Conservation (phyloP, 1,140 invertebrate genomes). For the Periplaneta americana region DNA sequence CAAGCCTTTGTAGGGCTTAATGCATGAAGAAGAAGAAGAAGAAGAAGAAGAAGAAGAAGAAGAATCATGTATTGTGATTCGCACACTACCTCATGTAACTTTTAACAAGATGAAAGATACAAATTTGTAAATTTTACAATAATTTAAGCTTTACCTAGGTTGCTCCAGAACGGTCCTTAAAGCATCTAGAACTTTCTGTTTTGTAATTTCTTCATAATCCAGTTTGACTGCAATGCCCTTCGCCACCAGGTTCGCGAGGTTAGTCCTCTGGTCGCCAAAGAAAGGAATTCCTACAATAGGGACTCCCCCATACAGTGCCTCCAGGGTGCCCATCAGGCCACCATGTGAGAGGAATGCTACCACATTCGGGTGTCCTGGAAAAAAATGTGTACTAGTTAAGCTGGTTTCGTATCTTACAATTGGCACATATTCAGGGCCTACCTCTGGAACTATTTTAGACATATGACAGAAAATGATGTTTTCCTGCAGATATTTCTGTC, state of each 20-base stretch:
- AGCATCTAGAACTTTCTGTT: constrained; percentile 19
- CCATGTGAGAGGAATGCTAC: constrained; percentile 40
- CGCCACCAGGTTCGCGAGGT: neutral
- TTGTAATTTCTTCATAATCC: constrained; percentile 20
- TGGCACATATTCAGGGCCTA: too few species aligned
- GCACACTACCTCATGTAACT: too few species aligned
- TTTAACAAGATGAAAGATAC: too few species aligned
- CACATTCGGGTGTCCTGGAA: neutral
- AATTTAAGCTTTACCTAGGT: constrained; percentile 20
- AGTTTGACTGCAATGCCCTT: constrained; percentile 20
- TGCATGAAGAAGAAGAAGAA: too few species aligned
- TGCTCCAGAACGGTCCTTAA: constrained; percentile 22
- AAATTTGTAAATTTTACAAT: too few species aligned
- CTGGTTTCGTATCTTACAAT: too few species aligned
- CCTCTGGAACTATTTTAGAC: too few species aligned
- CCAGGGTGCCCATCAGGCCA: constrained; percentile 37
- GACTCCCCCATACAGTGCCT: constrained; percentile 36
- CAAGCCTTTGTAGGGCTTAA: too few species aligned
- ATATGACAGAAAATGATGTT: too few species aligned
- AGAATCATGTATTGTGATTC: too few species aligned
- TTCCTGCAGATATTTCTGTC: too few species aligned
- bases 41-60: too few species aligned
- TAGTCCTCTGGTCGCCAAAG: constrained; percentile 22
- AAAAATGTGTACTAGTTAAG: neutral
- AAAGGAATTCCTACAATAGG: constrained; percentile 39